Conservation (phyloP, 1,140 invertebrate genomes). For the Ips nitidus region DNA sequence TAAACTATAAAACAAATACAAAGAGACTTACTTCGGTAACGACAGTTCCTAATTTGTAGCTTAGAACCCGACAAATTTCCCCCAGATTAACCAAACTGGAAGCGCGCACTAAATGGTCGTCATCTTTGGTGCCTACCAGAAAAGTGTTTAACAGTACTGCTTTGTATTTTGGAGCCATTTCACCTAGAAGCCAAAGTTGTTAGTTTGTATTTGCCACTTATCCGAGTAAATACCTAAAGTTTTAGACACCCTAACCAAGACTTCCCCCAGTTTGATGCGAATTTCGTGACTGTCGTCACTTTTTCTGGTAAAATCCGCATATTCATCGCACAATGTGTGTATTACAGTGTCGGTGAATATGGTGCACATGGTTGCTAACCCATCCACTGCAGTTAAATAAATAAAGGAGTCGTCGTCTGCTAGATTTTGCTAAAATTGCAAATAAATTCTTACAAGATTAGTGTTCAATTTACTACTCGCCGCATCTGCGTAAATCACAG, state of each 20-base stretch:
- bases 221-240: constrained; percentile 61
- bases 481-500: background rate
- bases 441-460: background rate
- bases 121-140: constrained; percentile 66
- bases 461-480: background rate
- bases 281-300: constrained; percentile 60
- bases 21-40: constrained; percentile 66
- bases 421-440: constrained; percentile 64
- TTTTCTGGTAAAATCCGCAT: constrained; percentile 42
- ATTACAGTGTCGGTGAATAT: constrained; percentile 69
- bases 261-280: constrained; percentile 81
- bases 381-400: constrained; percentile 78
- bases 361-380: constrained; percentile 66
- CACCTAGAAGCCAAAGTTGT: constrained; percentile 58
- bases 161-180: constrained; percentile 73
- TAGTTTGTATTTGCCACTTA: background rate
- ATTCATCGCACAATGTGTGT: constrained; percentile 60
- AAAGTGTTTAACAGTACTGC: constrained; percentile 72
- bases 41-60: constrained; percentile 70
- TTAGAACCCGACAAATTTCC: constrained; percentile 76
- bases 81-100: constrained; percentile 84
- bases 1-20: constrained; percentile 9
- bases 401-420: constrained; percentile 81
- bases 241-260: constrained; percentile 72
- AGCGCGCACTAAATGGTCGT: constrained; percentile 73